Conservation (phyloP, 1,140 invertebrate species). For the Pissodes strobi region DNA sequence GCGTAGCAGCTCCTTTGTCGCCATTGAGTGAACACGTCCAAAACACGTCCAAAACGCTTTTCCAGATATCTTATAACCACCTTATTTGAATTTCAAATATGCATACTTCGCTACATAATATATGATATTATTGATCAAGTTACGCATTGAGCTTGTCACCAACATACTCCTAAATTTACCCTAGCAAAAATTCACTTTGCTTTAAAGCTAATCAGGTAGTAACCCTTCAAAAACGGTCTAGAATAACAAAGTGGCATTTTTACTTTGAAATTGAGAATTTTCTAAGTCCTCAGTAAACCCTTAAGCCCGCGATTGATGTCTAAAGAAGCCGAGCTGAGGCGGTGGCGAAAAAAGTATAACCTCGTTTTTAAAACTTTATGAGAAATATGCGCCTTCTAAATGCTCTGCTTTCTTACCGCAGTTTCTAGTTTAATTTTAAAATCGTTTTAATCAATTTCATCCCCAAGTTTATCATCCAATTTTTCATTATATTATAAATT, state of each 20-base stretch:
- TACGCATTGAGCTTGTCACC: too few relatives aligned
- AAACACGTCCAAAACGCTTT: too few relatives aligned
- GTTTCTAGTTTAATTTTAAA: too few relatives aligned
- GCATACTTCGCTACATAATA: too few relatives aligned
- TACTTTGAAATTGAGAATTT: conserved; percentile 26
- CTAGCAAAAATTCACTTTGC: conserved; percentile 8
- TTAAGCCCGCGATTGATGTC: conserved; percentile 18
- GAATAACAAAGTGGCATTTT: conserved; percentile 22
- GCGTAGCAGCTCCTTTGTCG: too few relatives aligned
- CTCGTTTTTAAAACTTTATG: conserved; percentile 13
- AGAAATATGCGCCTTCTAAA: conserved; percentile 12
- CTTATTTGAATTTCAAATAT: too few relatives aligned
- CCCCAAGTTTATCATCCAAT: too few relatives aligned
- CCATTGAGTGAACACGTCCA: too few relatives aligned
- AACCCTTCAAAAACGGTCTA: conserved; percentile 12
- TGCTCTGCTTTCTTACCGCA: neutral
- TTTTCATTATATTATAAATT: too few relatives aligned
- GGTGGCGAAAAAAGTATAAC: conserved; percentile 15
- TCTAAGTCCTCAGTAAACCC: conserved; percentile 23
- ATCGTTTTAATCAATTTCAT: conserved; percentile 5
- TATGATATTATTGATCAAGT: too few relatives aligned
- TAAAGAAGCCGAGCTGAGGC: conserved; percentile 7
- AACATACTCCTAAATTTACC: too few relatives aligned
- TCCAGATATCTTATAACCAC: too few relatives aligned
- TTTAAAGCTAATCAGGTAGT: conserved; percentile 13